A percentile compares a stretch with the other conserved stretches of the same genome.
phyloP scores from a whole-genome alignment of 2,888 invertebrate genomes.

The Lepidochrysops patricia region DNA sequence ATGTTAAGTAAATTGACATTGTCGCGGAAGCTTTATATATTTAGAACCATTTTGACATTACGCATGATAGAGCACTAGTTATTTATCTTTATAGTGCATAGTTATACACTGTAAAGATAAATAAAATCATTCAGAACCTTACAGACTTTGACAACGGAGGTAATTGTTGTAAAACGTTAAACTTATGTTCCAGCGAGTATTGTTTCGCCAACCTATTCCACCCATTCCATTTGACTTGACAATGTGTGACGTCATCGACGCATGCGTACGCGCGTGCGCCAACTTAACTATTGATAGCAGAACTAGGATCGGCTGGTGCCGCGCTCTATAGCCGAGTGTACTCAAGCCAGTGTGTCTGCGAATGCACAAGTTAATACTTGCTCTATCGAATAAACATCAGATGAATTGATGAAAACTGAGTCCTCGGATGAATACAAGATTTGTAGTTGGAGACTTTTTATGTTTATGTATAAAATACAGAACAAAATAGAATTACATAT shows the following conservation, averaged over 20 bases:
- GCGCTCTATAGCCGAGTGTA: background rate
- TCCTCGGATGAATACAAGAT: too few species aligned
- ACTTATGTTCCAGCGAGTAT: background rate
- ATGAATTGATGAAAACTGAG: too few species aligned
- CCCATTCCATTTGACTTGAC: slow-evolving; percentile 29
- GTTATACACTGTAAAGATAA: too few species aligned
- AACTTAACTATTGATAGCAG: slow-evolving; percentile 10
- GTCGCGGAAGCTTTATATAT: too few species aligned
- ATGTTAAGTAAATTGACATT: too few species aligned
- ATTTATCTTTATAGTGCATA: too few species aligned
- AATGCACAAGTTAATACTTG: background rate
- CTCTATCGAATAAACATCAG: too few species aligned
- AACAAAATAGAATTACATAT: background rate
- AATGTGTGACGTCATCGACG: slow-evolving; percentile 29
- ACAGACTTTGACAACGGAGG: background rate
- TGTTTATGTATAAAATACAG: too few species aligned
- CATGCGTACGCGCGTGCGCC: slow-evolving; percentile 26
- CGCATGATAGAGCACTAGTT: too few species aligned
- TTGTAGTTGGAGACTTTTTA: too few species aligned
- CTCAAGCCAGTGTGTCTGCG: background rate
- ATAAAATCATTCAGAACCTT: too few species aligned
- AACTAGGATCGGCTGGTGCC: slow-evolving; percentile 11
- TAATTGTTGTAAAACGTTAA: background rate
- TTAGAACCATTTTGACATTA: too few species aligned
- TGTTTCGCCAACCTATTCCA: slow-evolving; percentile 17